Conservation (phyloP, 2,888 invertebrate species). For the Anoplius nigerrimus region DNA sequence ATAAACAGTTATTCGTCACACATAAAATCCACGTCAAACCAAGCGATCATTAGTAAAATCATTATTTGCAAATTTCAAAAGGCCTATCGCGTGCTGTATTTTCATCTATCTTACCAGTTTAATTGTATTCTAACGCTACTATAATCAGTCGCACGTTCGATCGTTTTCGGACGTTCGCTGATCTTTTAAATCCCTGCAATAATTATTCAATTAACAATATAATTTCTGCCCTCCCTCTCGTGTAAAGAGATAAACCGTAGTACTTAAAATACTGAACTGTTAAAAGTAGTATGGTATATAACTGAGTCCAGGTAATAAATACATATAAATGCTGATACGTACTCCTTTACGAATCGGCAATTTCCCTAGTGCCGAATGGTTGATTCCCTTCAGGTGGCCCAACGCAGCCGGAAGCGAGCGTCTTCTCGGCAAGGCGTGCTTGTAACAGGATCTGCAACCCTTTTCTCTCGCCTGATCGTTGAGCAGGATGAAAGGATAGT, state of each 20-base stretch:
- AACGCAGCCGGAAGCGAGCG: constrained; percentile 63
- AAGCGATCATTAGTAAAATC: no score
- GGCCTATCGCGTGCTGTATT: not conserved
- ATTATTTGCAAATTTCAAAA: not conserved
- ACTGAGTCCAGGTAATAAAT: not conserved
- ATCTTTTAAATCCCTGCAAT: not conserved
- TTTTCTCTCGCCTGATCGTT: constrained; percentile 38
- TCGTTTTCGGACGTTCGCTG: no score
- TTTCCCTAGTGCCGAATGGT: constrained; percentile 52
- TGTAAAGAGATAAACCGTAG: no score
- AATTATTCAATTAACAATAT: not conserved
- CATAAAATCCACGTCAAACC: no score
- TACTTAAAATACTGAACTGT: not conserved
- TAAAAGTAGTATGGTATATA: no score
- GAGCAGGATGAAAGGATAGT: constrained; percentile 47
- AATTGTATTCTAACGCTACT: no score
- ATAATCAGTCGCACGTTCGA: no score
- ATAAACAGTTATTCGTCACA: no score
- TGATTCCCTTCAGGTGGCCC: constrained; percentile 46
- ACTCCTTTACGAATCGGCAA: constrained; percentile 59
- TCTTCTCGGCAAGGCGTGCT: constrained; percentile 53
- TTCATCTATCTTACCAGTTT: no score
- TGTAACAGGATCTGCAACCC: constrained; percentile 53
- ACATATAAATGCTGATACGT: constrained; percentile 30
- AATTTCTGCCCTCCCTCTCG: no score